Percentiles rank a stretch among this genome's conserved stretches.
Evolutionary conservation across 2,888 invertebrate species (phyloP).

Genomic region (Cremastobaeus sp.): DNA sequence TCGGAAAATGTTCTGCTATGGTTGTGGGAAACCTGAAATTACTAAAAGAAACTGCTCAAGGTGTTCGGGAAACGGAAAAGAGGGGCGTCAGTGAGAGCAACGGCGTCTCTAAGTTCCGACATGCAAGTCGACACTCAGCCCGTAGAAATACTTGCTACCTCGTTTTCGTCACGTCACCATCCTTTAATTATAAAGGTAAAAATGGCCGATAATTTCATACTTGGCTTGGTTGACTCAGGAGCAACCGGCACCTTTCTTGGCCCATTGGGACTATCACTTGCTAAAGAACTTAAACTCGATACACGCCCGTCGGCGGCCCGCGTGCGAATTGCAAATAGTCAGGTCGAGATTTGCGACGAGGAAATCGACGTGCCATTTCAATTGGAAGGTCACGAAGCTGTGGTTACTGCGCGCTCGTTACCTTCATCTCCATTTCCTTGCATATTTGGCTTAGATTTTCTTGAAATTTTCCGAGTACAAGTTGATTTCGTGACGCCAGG

Average conservation of each 20-base stretch:
- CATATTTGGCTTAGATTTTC: neutral
- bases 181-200: too few species aligned
- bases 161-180: too few species aligned
- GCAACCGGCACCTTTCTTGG: neutral
- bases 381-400: neutral
- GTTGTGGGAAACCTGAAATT: slow-evolving; percentile 1
- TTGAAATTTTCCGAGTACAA: neutral
- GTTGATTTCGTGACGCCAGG: neutral
- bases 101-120: too few species aligned
- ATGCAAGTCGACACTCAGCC: too few species aligned
- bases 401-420: neutral
- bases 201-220: too few species aligned
- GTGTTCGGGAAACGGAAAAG: slow-evolving; percentile 6
- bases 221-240: neutral
- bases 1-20: slow-evolving; percentile 9
- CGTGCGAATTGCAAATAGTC: neutral
- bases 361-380: neutral
- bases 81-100: neutral
- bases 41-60: neutral
- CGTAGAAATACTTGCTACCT: too few species aligned
- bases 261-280: neutral
- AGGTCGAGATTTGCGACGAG: neutral
- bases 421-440: neutral
- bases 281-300: neutral
- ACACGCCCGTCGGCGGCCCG: neutral